Percentiles rank a stretch among this genome's conserved stretches.
Evolutionary conservation across 2,797 vertebrate genomes (phyloP).

Genomic region (Gymnopithys bicolor): DNA sequence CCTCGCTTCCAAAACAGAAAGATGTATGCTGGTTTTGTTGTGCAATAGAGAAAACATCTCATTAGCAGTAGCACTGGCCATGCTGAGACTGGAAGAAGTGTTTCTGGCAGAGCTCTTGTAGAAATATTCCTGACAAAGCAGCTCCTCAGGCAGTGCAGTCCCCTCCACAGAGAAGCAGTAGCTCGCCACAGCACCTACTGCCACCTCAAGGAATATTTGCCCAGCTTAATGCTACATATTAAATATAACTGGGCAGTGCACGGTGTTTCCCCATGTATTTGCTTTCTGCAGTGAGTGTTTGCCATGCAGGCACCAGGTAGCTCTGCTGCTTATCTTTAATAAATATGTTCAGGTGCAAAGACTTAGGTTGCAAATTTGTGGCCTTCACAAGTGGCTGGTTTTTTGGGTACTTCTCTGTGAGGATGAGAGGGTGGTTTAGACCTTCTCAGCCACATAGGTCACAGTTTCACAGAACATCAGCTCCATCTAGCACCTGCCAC

Average conservation of each 20-base stretch:
- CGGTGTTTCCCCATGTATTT: not conserved
- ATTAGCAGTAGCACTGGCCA: not conserved
- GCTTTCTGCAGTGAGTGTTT: slow-evolving; percentile 11
- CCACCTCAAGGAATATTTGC: not conserved
- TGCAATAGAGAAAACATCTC: not conserved
- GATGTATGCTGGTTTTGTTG: not conserved
- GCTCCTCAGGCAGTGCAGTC: not conserved
- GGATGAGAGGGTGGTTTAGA: not conserved
- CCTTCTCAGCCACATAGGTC: not conserved
- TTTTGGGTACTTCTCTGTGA: not conserved
- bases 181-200: fast-evolving
- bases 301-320: not conserved
- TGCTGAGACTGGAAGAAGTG: not conserved
- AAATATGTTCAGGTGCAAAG: not conserved
- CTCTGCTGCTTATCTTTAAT: slow-evolving; percentile 5
- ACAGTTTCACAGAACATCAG: not conserved
- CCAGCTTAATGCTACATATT: not conserved
- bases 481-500: not conserved
- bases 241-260: not conserved
- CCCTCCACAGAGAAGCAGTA: not conserved
- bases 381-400: not conserved
- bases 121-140: not conserved
- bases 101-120: not conserved
- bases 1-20: not conserved
- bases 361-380: not conserved